A percentile compares a stretch with the other conserved stretches of the same genome.
Evolutionary conservation across 2,888 invertebrate genomes (phyloP).

Genomic region (Dascillus cervinus): DNA sequence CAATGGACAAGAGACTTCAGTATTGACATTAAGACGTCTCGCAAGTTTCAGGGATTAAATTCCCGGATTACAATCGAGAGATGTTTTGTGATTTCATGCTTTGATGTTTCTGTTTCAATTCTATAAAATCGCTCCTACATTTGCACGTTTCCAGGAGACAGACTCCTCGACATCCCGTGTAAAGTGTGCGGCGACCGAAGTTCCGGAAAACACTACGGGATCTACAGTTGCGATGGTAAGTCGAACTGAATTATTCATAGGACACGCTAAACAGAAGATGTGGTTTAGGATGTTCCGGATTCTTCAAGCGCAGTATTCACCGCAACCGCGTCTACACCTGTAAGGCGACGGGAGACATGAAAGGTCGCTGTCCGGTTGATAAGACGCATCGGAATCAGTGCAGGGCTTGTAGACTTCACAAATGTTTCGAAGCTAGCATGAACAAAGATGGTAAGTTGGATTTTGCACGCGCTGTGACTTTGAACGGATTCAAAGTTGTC

Average conservation of each 20-base stretch:
- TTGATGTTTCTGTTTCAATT: no score
- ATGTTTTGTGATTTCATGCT: no score
- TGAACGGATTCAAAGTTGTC: no score
- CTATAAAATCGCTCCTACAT: no score
- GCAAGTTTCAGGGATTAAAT: no score
- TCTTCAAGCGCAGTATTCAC: slow-evolving; percentile 94
- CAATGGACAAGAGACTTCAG: no score
- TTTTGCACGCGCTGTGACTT: no score
- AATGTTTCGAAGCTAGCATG: slow-evolving; percentile 95
- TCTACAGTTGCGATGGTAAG: slow-evolving; percentile 98
- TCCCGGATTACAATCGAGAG: no score
- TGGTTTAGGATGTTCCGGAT: slow-evolving; percentile 79
- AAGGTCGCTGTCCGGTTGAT: slow-evolving; percentile 92
- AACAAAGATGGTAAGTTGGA: slow-evolving; percentile 87
- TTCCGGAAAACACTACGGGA: slow-evolving; percentile 98
- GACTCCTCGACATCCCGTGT: slow-evolving; percentile 96
- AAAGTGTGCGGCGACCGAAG: slow-evolving; percentile 98
- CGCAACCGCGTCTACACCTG: slow-evolving; percentile 94
- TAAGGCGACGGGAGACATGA: slow-evolving; percentile 88
- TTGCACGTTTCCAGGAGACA: slow-evolving; percentile 73
- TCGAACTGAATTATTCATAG: slow-evolving; percentile 17
- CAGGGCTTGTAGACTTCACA: slow-evolving; percentile 87
- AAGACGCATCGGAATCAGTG: slow-evolving; percentile 97
- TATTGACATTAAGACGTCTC: no score
- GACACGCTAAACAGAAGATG: slow-evolving; percentile 4